A percentile compares a stretch with the other conserved stretches of the same genome.
Evolutionary conservation across 2,797 vertebrate genomes (phyloP).

Genomic region (Rachycentron canadum): DNA sequence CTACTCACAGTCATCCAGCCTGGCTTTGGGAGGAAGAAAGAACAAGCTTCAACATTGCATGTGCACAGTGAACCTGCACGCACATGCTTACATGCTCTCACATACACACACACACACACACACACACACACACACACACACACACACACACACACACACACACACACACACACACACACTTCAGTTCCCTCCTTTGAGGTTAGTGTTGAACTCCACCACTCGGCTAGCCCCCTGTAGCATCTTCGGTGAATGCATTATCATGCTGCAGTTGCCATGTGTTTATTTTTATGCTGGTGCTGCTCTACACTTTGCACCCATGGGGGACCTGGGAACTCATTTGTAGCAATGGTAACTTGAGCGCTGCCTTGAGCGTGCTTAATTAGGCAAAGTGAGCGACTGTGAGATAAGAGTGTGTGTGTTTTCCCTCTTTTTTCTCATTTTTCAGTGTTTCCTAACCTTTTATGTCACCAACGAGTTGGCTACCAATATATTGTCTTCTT

Average conservation of each 20-base stretch:
- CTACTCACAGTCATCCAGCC: slow-evolving; percentile 53
- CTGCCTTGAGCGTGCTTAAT: slow-evolving; percentile 73
- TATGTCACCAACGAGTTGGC: slow-evolving; percentile 32
- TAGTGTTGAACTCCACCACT: slow-evolving; percentile 60
- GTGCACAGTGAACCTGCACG: slow-evolving; percentile 29
- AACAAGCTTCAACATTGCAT: slow-evolving; percentile 43
- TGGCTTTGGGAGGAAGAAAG: slow-evolving; percentile 48
- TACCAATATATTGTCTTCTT: slow-evolving; percentile 12
- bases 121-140: slow-evolving; percentile 30
- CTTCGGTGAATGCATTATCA: slow-evolving; percentile 76
- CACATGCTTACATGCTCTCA: slow-evolving; percentile 19
- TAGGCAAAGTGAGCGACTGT: slow-evolving; percentile 63
- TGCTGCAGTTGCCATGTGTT: slow-evolving; percentile 73
- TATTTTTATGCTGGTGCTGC: slow-evolving; percentile 77
- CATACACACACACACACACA: slow-evolving; percentile 34
- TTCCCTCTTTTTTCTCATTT: slow-evolving; percentile 29
- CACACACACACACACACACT: slow-evolving; percentile 33
- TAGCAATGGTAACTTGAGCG: slow-evolving; percentile 54
- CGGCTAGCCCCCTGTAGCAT: slow-evolving; percentile 70
- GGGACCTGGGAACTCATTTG: slow-evolving; percentile 74
- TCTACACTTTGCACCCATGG: slow-evolving; percentile 54
- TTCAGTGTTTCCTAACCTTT: slow-evolving; percentile 46
- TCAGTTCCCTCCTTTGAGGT: slow-evolving; percentile 79
- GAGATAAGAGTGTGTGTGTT: slow-evolving; percentile 48
- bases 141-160: slow-evolving; percentile 32